Evolutionary conservation across 2,113 vertebrate species (phyloP).

Genomic region (Prinia subflava): DNA sequence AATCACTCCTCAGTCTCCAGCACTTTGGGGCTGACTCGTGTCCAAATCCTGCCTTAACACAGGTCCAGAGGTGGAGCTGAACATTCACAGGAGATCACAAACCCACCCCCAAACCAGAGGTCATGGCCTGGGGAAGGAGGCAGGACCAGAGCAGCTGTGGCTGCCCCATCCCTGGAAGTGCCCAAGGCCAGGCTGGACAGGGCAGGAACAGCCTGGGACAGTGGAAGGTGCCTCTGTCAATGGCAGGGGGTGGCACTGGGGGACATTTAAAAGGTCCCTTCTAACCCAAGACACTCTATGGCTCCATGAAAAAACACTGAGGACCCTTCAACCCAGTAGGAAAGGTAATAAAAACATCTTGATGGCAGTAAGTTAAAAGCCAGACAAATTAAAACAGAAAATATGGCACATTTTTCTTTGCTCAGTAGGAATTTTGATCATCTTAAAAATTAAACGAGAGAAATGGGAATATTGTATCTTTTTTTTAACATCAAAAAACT

Average conservation of each 20-base stretch:
- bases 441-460: background rate
- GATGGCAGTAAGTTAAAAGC: background rate
- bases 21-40: accelerated
- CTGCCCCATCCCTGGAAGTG: background rate
- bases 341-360: background rate
- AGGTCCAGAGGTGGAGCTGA: accelerated
- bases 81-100: background rate
- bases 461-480: background rate
- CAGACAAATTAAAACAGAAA: background rate
- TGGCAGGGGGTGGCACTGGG: background rate
- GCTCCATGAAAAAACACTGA: background rate
- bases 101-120: background rate
- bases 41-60: accelerated
- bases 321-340: background rate
- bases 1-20: background rate
- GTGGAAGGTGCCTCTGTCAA: background rate
- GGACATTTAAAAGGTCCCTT: background rate
- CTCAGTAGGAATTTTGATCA: accelerated
- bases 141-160: background rate
- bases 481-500: background rate
- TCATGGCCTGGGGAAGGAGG: background rate
- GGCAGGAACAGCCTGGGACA: no score
- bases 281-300: background rate
- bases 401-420: background rate
- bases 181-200: background rate